phyloP scores from a whole-genome alignment of 2,113 vertebrate genomes.

The Octodon degus region DNA sequence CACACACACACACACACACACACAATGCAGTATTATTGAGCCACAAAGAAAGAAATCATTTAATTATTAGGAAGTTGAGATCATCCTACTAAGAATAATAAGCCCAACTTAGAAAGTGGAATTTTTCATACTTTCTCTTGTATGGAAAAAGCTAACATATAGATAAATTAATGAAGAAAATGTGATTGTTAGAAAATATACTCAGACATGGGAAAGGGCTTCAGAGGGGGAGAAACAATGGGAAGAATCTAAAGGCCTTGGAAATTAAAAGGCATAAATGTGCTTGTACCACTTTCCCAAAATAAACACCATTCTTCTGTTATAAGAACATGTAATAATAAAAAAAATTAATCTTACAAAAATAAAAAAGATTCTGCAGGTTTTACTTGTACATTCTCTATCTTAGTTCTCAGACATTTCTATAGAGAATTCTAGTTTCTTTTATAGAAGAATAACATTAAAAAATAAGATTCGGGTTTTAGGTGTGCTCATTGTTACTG shows the following conservation, averaged over 20 bases:
- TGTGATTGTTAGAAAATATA: neutral
- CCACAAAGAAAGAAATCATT: neutral
- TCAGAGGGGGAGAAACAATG: neutral
- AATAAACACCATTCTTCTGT: neutral
- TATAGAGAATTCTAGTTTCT: neutral
- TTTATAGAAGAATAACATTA: neutral
- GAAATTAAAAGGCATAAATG: neutral
- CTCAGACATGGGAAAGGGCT: neutral
- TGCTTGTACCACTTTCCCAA: neutral
- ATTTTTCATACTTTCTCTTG: neutral
- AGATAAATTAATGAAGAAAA: neutral
- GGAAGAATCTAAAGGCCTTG: neutral
- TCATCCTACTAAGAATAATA: neutral
- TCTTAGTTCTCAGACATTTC: neutral
- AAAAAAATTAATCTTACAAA: neutral
- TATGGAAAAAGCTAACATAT: neutral
- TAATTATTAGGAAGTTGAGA: neutral
- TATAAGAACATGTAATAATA: neutral
- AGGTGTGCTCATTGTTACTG: neutral
- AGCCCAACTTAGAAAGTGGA: neutral
- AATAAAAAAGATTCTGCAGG: neutral
- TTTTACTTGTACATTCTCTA: neutral
- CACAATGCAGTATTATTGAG: neutral
- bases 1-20: too few relatives aligned
- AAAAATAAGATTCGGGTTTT: neutral